A percentile compares a stretch with the other conserved stretches of the same genome.
phyloP scores from a whole-genome alignment of 2,797 vertebrate genomes.

The Myotis vivesi region DNA sequence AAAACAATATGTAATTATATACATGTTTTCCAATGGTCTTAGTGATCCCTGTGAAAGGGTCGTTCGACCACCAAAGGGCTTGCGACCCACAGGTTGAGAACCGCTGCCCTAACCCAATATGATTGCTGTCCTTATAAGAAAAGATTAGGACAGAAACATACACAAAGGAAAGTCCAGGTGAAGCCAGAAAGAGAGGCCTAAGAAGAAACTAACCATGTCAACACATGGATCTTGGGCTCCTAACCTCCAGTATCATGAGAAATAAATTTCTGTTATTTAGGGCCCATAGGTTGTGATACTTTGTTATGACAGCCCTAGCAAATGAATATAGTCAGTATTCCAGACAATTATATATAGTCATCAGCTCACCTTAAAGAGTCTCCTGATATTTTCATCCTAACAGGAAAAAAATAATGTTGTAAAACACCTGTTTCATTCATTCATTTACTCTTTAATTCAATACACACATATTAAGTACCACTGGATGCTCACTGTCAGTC shows the following conservation, averaged over 20 bases:
- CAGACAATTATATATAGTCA: neutral
- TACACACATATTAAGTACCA: neutral
- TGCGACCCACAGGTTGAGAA: rapidly evolving
- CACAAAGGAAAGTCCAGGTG: neutral
- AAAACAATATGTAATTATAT: too few relatives aligned
- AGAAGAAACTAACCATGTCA: neutral
- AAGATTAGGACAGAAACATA: neutral
- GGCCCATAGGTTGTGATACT: neutral
- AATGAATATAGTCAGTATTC: neutral
- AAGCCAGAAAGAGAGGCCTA: neutral
- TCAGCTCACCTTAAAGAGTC: neutral
- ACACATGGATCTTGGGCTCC: neutral
- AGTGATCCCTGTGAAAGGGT: too few relatives aligned
- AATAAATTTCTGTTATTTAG: neutral
- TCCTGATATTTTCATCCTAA: neutral
- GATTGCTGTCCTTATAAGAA: neutral
- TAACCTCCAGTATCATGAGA: neutral
- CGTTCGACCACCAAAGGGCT: too few relatives aligned
- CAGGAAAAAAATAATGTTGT: neutral
- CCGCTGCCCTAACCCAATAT: neutral
- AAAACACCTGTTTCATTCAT: neutral
- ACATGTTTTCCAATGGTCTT: too few relatives aligned
- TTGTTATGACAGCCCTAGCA: neutral
- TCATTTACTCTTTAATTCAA: neutral
- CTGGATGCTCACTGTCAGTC: neutral